Evolutionary conservation across 1,140 invertebrate genomes (phyloP), one percentile per base, ranked within the genome.

Genomic region (Arctopsyche grandis): DNA sequence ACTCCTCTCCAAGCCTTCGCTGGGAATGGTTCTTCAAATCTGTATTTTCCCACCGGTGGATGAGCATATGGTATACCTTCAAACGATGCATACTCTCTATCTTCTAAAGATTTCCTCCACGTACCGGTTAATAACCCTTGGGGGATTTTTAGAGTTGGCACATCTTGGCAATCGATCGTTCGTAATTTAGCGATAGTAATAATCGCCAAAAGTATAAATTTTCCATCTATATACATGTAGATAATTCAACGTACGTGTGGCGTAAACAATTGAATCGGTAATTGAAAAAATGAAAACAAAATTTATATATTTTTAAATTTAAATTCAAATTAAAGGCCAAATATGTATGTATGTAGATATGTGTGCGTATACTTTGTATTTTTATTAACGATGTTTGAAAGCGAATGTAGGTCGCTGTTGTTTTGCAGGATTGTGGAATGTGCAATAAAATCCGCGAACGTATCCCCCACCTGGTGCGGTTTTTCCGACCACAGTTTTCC

Each of bases 1-100:
- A 85, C 81, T 10, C 88, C 88, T 0, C 77, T 19, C 88, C 88
- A 89, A 21, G 84, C 84, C 79, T 86, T 86, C 75, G 85, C 9
- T 21, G 84, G 82, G 69, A 86, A 84, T 0, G 87, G 86, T 63
- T 80, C 80, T 74, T 76, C 71, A 63, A 80, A 83, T 66, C 82
- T 69, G 21, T 75, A 29, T 69, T 80, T 75, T 75, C 81, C 77
- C 0, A 82, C 43, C 24, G 82, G 80, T 10, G 80, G 78, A 69
- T 76, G 66, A 3, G 82, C 82, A 60, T 75, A 83, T 10, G 80
- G 80, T 16, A 83, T 78, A 3, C 80, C 81, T 78, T 82, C 76
- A 58, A 83, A 83, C 0, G 81, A 75, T 79, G 74, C 79, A 52
- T 78, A 82, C 24, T 75, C 12, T 26, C 56, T 79, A 22, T 77